phyloP scores from a whole-genome alignment of 2,797 vertebrate species.

The Heteromormyrus szaboi region DNA sequence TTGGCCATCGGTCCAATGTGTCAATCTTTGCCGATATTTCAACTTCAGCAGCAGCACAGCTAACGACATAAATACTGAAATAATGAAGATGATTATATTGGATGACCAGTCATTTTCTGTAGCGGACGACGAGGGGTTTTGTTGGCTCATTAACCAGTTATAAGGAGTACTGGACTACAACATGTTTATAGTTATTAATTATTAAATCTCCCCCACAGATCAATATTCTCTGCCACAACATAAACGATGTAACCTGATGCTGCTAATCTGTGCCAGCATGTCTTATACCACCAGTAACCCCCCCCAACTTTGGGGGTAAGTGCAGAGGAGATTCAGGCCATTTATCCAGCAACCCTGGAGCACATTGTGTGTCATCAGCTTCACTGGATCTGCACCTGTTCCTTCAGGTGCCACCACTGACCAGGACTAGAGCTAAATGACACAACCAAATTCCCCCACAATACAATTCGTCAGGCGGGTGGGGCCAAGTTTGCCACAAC shows the following conservation, averaged over 20 bases:
- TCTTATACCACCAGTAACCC: background rate
- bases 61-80: background rate
- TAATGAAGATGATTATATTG: background rate
- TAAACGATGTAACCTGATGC: background rate
- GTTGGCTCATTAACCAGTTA: background rate
- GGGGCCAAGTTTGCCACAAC: background rate
- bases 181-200: background rate
- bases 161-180: background rate
- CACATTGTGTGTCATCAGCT: background rate
- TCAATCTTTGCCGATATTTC: background rate
- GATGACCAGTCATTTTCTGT: background rate
- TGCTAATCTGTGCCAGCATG: background rate
- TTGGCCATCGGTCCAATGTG: background rate
- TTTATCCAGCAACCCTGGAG: background rate
- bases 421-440: background rate
- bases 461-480: background rate
- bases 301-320: background rate
- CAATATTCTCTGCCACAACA: background rate
- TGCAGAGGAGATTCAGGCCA: background rate
- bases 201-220: background rate
- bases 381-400: background rate
- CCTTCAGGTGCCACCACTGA: background rate
- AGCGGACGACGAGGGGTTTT: background rate
- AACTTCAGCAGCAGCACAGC: background rate
- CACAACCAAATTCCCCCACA: background rate